Evolutionary conservation across 1,140 invertebrate species (phyloP).

Genomic region (Melanaphis sacchari): DNA sequence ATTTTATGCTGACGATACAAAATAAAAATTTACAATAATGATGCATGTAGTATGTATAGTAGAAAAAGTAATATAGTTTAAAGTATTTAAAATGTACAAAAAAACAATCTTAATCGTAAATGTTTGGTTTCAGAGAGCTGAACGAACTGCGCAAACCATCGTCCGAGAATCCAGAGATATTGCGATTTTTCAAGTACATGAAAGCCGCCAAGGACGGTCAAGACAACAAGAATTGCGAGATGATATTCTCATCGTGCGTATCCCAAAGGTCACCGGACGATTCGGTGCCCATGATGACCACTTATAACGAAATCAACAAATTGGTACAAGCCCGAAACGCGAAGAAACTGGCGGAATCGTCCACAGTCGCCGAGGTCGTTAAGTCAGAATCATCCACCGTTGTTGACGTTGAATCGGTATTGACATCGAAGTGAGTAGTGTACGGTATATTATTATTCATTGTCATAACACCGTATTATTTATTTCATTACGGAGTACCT

Average conservation of each 20-base stretch:
- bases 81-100: background rate
- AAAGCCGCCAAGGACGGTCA: slow-evolving; percentile 85
- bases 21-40: too few relatives aligned
- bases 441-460: background rate
- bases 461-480: too few relatives aligned
- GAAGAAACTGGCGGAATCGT: background rate
- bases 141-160: slow-evolving; percentile 82
- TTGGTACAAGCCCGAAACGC: slow-evolving; percentile 72
- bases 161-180: slow-evolving; percentile 81
- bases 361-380: background rate
- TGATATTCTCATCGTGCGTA: slow-evolving; percentile 66
- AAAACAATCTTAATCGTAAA: background rate
- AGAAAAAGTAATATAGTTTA: too few relatives aligned
- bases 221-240: slow-evolving; percentile 74
- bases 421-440: background rate
- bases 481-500: background rate
- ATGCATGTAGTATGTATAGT: too few relatives aligned
- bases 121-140: slow-evolving; percentile 71
- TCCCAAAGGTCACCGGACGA: slow-evolving; percentile 63
- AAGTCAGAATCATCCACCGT: background rate
- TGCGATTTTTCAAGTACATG: slow-evolving; percentile 88
- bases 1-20: too few relatives aligned
- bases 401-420: background rate
- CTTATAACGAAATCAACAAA: slow-evolving; percentile 85
- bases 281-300: slow-evolving; percentile 81